These are phyloP conservation scores for Rhea americana DNA, from an alignment of 2,113 vertebrate genomes.

Conservation along the genomic window DNA sequence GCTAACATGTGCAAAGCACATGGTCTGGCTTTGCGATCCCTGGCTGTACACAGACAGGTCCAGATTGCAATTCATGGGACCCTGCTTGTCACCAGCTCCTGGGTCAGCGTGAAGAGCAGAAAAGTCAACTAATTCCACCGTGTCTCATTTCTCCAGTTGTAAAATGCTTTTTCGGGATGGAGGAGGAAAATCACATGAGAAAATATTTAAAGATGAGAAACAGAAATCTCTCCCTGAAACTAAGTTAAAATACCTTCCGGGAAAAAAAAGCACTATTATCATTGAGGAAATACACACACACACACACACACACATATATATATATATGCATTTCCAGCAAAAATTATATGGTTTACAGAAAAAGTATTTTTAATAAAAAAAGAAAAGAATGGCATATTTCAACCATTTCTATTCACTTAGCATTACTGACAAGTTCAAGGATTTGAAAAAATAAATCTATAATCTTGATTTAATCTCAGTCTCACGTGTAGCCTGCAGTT, in stretches of 20 bases:
- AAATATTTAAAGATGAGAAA: background rate
- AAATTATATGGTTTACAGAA: background rate
- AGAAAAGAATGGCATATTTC: background rate
- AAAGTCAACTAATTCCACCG: constrained; percentile 18
- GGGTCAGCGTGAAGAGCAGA: background rate
- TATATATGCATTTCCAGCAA: background rate
- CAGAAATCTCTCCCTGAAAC: background rate
- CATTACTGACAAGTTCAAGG: background rate
- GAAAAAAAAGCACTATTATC: background rate
- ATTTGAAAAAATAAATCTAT: background rate
- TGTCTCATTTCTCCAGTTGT: constrained; percentile 1
- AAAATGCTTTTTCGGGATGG: background rate
- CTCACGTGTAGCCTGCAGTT: background rate
- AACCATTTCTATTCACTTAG: background rate
- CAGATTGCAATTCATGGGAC: background rate
- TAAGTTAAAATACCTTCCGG: background rate
- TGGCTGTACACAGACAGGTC: background rate
- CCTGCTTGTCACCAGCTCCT: background rate
- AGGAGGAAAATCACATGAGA: background rate
- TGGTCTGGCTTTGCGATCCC: background rate
- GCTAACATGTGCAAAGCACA: background rate
- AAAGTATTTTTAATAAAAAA: background rate
- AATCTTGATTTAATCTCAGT: background rate
- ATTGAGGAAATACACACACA: background rate
- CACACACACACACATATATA: too few relatives aligned